Evolutionary conservation across 2,888 invertebrate genomes (phyloP), one percentile per base, ranked within the genome.

Genomic region (Stenodera caucasica): DNA sequence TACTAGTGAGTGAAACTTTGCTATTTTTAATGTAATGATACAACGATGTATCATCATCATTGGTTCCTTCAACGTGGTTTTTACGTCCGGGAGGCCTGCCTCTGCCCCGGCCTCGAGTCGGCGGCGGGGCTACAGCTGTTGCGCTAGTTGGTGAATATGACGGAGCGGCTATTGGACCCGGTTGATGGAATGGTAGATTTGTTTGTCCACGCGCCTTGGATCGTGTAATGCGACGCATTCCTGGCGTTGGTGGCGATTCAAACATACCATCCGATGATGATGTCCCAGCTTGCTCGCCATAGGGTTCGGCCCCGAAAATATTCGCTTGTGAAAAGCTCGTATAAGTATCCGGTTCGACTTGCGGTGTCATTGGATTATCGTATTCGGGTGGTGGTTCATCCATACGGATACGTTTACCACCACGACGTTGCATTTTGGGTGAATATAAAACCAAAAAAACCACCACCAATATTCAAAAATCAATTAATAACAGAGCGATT

Each of bases 371-470:
- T 6, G 89, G 88, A 68, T 89, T 90, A 35, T 92, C 92, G 78
- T 92, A 94, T 77, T 94, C 94, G 54, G 93, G 92, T 54, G 93
- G 92, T 61, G 92, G 92, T 80, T 93, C 93, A 81, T 94, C 94
- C 92, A 95, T 93, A 65, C 94, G 90, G 76, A 94, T 94, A 69
- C 94, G 86, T 83, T 94, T 95, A 70, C 94, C 94, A 75, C 93
- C 93, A 62, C 90, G 84, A 66, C 93, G 86, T 80, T 92, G 91
- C 91, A 94, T 91, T 73, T 81, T 84, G 18, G 18, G 12, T 1
- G 0, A 7, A 40, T 3, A 18, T 14, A 15, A 40, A 40, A 35
- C n/a, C 1, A 15, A 18, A 2, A 8, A 40, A 18, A 15, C 15
- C 15, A 23, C 23, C 1, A 21, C 5, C 3, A 33, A 23, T 45